phyloP scores from a whole-genome alignment of 1,140 invertebrate species.

The Archegozetes longisetosus region DNA sequence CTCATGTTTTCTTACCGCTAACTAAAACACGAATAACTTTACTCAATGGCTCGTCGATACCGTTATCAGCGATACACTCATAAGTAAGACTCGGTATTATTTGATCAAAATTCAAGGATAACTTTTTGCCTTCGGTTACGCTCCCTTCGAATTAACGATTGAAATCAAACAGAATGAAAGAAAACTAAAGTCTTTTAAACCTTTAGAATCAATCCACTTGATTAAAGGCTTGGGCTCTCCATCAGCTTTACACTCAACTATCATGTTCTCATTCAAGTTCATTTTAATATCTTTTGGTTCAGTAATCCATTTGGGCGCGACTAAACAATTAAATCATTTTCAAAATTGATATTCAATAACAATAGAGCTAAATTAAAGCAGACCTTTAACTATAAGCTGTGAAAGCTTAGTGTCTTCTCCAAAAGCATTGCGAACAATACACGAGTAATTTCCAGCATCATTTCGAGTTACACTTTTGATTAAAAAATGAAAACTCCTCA shows the following conservation, averaged over 20 bases:
- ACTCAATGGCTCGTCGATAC: constrained; percentile 9
- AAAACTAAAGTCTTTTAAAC: constrained; percentile 6
- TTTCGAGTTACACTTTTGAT: not conserved
- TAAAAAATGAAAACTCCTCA: not conserved
- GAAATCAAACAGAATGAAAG: too few relatives aligned
- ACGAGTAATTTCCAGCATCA: constrained; percentile 12
- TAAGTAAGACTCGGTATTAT: too few relatives aligned
- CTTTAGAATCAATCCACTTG: constrained; percentile 43
- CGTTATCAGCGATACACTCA: constrained; percentile 11
- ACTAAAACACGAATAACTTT: constrained; percentile 12
- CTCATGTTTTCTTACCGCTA: constrained; percentile 18
- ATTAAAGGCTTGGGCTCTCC: constrained; percentile 67
- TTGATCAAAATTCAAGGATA: too few relatives aligned
- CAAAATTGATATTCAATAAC: too few relatives aligned
- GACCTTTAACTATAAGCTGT: constrained; percentile 9
- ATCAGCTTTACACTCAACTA: too few relatives aligned
- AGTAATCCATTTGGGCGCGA: too few relatives aligned
- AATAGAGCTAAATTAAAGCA: too few relatives aligned
- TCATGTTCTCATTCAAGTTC: constrained; percentile 69
- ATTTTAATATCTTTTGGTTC: too few relatives aligned
- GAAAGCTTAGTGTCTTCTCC: not conserved
- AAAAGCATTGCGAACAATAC: not conserved
- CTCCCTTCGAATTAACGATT: too few relatives aligned
- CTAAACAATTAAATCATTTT: too few relatives aligned
- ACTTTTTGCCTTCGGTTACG: too few relatives aligned